Percentiles rank a stretch among this genome's conserved stretches.
These are phyloP conservation scores for Ancistrus triradiatus DNA, from an alignment of 2,113 vertebrate genomes.

Conservation along the genomic window DNA sequence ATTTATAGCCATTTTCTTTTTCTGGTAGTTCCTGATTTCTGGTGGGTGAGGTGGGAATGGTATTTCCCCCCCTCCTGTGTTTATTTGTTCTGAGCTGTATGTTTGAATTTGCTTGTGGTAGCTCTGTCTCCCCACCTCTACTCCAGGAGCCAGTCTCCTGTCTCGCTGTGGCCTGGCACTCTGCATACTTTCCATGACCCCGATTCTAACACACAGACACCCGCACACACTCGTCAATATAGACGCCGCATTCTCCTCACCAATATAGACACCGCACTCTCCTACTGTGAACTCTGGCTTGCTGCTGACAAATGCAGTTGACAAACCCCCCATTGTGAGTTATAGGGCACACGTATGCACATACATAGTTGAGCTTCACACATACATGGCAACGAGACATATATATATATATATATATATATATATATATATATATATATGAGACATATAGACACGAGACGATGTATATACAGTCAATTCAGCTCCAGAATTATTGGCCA, in stretches of 20 bases:
- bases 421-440: background rate
- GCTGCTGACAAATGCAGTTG: slow-evolving; percentile 59
- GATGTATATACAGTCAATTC: no score
- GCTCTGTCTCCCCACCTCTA: slow-evolving; percentile 49
- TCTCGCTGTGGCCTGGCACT: slow-evolving; percentile 61
- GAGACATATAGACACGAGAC: background rate
- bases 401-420: background rate
- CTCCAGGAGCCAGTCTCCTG: slow-evolving; percentile 59
- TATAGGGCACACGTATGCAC: slow-evolving; percentile 4
- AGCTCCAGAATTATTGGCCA: no score
- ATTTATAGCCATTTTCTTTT: slow-evolving; percentile 8
- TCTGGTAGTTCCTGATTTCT: slow-evolving; percentile 48
- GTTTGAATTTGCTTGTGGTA: slow-evolving; percentile 67
- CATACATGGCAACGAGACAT: background rate
- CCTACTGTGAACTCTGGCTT: slow-evolving; percentile 45
- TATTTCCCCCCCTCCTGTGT: slow-evolving; percentile 56
- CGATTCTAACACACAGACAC: slow-evolving; percentile 52
- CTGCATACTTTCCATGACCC: slow-evolving; percentile 63
- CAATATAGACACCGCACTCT: slow-evolving; percentile 3
- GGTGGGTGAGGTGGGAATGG: slow-evolving; percentile 57
- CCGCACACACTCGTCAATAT: no score
- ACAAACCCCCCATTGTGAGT: slow-evolving; percentile 46
- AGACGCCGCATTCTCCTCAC: no score
- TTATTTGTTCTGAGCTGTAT: slow-evolving; percentile 60
- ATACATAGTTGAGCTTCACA: slow-evolving; percentile 14